A percentile compares a stretch with the other conserved stretches of the same genome.
Conservation (phyloP, 64 coral and sea anemone species). For the Dendronephthya gigantea region DNA sequence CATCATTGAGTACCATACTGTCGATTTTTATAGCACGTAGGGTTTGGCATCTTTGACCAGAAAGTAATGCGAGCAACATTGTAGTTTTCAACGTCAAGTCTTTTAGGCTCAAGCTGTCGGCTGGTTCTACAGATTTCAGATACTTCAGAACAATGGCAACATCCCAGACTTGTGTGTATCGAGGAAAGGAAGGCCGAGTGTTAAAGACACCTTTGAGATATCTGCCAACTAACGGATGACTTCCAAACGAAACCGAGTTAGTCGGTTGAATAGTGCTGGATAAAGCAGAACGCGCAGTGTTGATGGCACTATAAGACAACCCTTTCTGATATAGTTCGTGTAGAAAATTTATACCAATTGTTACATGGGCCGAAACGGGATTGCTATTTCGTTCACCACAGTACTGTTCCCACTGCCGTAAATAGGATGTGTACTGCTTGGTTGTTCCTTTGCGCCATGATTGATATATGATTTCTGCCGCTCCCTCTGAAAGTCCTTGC, state of each 20-base stretch:
- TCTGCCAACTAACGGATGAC: neutral
- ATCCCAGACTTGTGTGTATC: constrained; percentile 42
- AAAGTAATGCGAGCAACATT: constrained; percentile 35
- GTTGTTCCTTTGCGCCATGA: constrained; percentile 28
- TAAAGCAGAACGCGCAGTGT: constrained; percentile 31
- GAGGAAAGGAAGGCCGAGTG: neutral
- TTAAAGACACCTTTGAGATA: neutral
- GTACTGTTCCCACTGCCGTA: constrained; percentile 28
- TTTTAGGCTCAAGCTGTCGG: constrained; percentile 21
- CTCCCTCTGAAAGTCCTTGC: constrained; percentile 29
- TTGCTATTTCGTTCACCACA: constrained; percentile 25
- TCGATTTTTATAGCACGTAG: neutral
- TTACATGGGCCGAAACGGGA: constrained; percentile 26
- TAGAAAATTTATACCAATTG: constrained; percentile 29
- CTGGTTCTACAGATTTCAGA: constrained; percentile 14
- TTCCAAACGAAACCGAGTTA: neutral
- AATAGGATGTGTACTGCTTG: constrained; percentile 35
- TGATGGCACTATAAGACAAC: neutral
- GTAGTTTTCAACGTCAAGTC: constrained; percentile 17
- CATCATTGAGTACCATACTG: neutral
- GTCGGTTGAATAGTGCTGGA: neutral
- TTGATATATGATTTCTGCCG: constrained; percentile 16
- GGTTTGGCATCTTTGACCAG: constrained; percentile 17
- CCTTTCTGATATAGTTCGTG: constrained; percentile 14
- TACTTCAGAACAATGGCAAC: constrained; percentile 31